Base-by-base conservation (phyloP, 2,888 invertebrate species). In the Hypselothyrea guttata region DNA sequence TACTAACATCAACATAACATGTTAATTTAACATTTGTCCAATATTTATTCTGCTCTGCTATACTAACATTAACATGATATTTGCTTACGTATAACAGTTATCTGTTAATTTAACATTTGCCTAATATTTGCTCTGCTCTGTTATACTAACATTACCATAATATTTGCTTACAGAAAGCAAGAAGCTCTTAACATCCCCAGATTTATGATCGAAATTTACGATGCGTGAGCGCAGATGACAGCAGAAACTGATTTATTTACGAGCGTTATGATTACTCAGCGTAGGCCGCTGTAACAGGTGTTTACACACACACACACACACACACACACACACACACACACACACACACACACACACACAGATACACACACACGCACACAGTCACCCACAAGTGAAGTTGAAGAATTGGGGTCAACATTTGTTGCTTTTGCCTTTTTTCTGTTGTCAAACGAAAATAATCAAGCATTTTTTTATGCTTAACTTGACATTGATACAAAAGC, bases 401-500 rank as follows among this genome's bases (percentile, higher is more conserved):
- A 54, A 7, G 52, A 68, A 71, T 74, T 71, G 66, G 71, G 77
- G 81, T 75, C 77, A 75, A 44, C 44, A 57, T 56, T 62, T 51
- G 16, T 49, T 56, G 46, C 41, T 53, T 33, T 44, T 54, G 47
- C 5, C 35, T 38, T 48, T 35, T 38, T 34, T 18, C 55, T 68
- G 41, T 58, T 58, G 72, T 66, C 47, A 41, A 59, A 68, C 52
- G 59, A 37, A 56, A 71, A 62, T 54, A 47, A 66, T 54, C 49
- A 70, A 69, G 59, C 28, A 40, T 68, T 60, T 68, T 60, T 75
- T 75, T 74, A 70, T 76, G 62, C 56, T 62, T 60, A 79, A 82
- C 79, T 82, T 79, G 82, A 79, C 79, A 79, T 79, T 79, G 79
- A 72, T 81, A 69, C 48, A 47, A 75, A 71, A 46, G 46, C 30